Percentiles rank a stretch among this genome's conserved stretches.
phyloP scores from a whole-genome alignment of 2,113 vertebrate genomes.

The Passer montanus region DNA sequence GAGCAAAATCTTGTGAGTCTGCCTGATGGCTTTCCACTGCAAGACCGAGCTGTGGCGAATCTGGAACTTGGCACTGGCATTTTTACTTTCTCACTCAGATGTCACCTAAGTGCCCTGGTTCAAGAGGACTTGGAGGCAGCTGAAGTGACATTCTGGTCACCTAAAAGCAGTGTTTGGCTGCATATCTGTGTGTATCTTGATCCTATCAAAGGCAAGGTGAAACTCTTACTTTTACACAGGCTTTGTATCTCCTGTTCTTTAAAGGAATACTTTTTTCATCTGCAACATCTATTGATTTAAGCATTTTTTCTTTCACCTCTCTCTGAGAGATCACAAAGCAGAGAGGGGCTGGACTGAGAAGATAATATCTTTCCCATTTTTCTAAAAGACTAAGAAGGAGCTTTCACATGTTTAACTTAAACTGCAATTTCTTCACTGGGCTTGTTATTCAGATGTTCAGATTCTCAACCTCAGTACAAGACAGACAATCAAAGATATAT shows the following conservation, averaged over 20 bases:
- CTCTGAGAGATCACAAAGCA: neutral
- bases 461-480: neutral
- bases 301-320: neutral
- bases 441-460: neutral
- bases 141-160: neutral
- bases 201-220: neutral
- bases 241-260: neutral
- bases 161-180: neutral
- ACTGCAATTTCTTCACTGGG: neutral
- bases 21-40: slow-evolving; percentile 4
- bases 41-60: slow-evolving; percentile 10
- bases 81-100: neutral
- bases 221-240: neutral
- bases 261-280: neutral
- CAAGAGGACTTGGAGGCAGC: fast-evolving
- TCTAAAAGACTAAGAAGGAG: neutral
- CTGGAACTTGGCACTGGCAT: neutral
- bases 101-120: neutral
- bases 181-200: neutral
- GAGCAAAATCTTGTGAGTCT: slow-evolving; percentile 40
- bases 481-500: neutral
- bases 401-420: neutral
- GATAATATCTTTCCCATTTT: neutral
- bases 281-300: neutral
- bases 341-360: neutral